Percentiles rank a stretch among this genome's conserved stretches.
phyloP scores from a whole-genome alignment of 2,113 vertebrate genomes.

The Siphamia tubifer region DNA sequence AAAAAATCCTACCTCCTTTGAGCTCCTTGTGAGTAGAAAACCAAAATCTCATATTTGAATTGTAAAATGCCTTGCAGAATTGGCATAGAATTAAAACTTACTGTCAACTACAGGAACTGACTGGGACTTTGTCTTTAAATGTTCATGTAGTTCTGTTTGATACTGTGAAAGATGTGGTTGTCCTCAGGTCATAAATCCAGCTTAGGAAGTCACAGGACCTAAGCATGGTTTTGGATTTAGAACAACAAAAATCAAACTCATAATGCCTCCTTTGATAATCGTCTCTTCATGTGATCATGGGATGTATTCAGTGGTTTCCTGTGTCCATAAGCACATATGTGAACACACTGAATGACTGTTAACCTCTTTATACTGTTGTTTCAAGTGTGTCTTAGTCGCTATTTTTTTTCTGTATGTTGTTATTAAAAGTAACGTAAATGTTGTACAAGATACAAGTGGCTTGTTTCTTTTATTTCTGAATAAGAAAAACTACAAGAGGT shows the following conservation, averaged over 20 bases:
- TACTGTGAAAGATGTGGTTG: background rate
- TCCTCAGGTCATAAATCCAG: slow-evolving; percentile 34
- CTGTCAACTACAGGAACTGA: background rate
- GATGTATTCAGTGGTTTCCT: slow-evolving; percentile 21
- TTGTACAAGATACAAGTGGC: background rate
- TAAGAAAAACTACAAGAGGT: background rate
- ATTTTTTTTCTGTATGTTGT: background rate
- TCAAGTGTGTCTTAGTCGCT: background rate
- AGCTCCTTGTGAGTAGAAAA: slow-evolving; percentile 39
- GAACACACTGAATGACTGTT: background rate
- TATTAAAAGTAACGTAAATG: background rate
- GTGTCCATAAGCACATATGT: background rate
- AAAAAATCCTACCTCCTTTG: slow-evolving; percentile 51
- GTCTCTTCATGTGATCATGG: slow-evolving; percentile 56
- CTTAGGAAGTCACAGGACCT: slow-evolving; percentile 65
- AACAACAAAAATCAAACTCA: slow-evolving; percentile 44
- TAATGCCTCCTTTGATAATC: slow-evolving; percentile 57
- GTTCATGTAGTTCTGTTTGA: background rate
- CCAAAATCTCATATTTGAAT: slow-evolving; percentile 51
- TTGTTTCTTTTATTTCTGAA: background rate
- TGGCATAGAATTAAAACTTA: background rate
- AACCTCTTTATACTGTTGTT: too few relatives aligned
- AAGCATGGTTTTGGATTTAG: slow-evolving; percentile 40
- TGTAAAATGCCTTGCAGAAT: background rate
- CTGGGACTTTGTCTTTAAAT: background rate